Percentiles rank a stretch among this genome's conserved stretches.
Evolutionary conservation across 1,140 invertebrate species (phyloP).

Genomic region (Zaprionus africanus): DNA sequence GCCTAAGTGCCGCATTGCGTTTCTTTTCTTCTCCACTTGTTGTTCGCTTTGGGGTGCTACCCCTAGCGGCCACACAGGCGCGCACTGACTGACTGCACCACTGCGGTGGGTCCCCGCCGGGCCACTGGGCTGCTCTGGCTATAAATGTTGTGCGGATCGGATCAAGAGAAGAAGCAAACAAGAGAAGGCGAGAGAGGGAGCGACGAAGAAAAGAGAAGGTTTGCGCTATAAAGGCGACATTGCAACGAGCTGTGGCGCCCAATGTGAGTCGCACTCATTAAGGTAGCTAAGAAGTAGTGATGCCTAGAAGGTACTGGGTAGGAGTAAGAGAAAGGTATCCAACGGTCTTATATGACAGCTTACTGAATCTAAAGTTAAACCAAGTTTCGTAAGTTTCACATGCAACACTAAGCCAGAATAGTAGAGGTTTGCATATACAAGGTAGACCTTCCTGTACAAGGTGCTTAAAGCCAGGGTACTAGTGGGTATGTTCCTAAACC

Average conservation of each 20-base stretch:
- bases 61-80: constrained; percentile 49
- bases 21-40: constrained; percentile 25
- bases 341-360: too few relatives aligned
- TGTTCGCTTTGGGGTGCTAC: constrained; percentile 35
- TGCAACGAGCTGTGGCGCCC: constrained; percentile 40
- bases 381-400: too few relatives aligned
- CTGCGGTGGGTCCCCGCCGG: constrained; percentile 33
- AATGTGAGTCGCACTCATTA: constrained; percentile 24
- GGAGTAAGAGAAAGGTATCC: neutral
- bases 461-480: too few relatives aligned
- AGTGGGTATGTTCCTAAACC: too few relatives aligned
- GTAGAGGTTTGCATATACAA: too few relatives aligned
- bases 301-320: neutral
- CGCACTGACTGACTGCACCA: constrained; percentile 4
- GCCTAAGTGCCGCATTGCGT: constrained; percentile 81
- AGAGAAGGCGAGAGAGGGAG: neutral
- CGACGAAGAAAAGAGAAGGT: neutral
- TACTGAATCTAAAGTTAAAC: too few relatives aligned
- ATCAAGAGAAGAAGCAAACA: constrained; percentile 1
- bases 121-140: neutral
- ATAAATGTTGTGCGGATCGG: constrained; percentile 42
- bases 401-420: too few relatives aligned
- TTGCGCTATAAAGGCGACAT: constrained; percentile 31
- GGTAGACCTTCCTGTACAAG: too few relatives aligned
- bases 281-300: neutral